Conservation (phyloP, 1,140 invertebrate species). For the Bombus haemorrhoidalis region DNA sequence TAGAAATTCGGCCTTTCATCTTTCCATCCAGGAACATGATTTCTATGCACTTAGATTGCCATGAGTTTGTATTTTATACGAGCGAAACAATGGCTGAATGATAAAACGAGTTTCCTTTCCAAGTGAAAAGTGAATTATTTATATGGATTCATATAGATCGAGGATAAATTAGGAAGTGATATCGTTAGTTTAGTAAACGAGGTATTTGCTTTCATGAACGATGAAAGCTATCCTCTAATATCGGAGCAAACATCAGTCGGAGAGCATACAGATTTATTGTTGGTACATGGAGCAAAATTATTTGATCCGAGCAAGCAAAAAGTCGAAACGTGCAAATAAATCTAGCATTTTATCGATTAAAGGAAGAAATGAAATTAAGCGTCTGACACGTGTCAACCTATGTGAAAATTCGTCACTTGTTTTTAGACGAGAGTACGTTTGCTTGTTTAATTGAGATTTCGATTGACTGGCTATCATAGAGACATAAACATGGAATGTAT, state of each 20-base stretch:
- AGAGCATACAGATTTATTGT: neutral
- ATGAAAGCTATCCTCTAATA: too few relatives aligned
- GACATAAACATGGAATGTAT: too few relatives aligned
- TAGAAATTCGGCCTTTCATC: neutral
- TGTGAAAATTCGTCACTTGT: too few relatives aligned
- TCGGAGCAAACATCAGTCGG: too few relatives aligned
- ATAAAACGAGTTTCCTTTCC: neutral
- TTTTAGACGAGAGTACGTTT: too few relatives aligned
- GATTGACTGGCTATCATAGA: too few relatives aligned
- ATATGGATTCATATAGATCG: neutral
- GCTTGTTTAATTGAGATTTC: too few relatives aligned
- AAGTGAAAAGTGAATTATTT: neutral
- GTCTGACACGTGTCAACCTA: too few relatives aligned
- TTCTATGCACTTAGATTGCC: neutral
- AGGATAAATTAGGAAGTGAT: too few relatives aligned
- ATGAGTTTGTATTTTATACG: neutral
- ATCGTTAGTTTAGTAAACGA: too few relatives aligned
- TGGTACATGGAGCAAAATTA: neutral
- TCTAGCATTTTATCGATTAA: neutral
- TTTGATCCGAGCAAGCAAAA: neutral
- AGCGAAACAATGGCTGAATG: neutral
- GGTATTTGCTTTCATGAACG: too few relatives aligned
- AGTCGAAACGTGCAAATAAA: slow-evolving; percentile 1
- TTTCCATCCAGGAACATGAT: neutral
- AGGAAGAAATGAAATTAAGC: too few relatives aligned